Base-by-base conservation (phyloP, 2,113 vertebrate species). In the Petromus typicus region DNA sequence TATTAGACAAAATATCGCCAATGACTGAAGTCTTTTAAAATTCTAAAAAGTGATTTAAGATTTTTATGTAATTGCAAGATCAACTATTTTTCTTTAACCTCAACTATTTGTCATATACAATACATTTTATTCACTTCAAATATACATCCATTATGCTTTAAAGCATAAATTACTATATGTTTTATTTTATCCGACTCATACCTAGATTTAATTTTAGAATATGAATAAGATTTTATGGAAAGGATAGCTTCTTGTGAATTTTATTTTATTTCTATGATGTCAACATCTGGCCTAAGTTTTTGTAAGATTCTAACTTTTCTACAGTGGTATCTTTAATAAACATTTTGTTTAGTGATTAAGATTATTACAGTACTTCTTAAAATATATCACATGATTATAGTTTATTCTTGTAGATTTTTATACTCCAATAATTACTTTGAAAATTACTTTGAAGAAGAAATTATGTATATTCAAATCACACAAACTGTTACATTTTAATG, bases 11-110 rank as follows among this genome's bases (percentile, higher is more conserved):
- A 88, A 73, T 67, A 30, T 57, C 30, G 2, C 16, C 73, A 40
- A 57, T 23, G 43, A 89, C 51, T 80, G 45, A 82, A 95, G 1
- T 32, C 1, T 67, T 94, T 96, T 84, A 66, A 90, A 27, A 1
- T 34, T 54, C 45, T 85, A 85, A 63, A 94, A 73, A 89, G 14
- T 11, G 27, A 27, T 79, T 48, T 76, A 89, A 57, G 23, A 63
- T 80, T 90, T 95, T 25, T 48, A 22, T 23, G 83, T 76, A 81
- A 85, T 82, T 94, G 92, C 16, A 69, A 80, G 45, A 61, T 73
- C 73, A 95, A 40, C 32, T 59, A 25, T 85, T 51, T 90, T 43
- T 90, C 22, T 61, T 95, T 94, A 89, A 81, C 37, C 7, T n/a
- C 45, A 84, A 18, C 91, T 91, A 59, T 79, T 73, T 20, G 27